Base-by-base conservation (phyloP, 1,140 invertebrate species). In the Pogonognathellus flavescens region DNA sequence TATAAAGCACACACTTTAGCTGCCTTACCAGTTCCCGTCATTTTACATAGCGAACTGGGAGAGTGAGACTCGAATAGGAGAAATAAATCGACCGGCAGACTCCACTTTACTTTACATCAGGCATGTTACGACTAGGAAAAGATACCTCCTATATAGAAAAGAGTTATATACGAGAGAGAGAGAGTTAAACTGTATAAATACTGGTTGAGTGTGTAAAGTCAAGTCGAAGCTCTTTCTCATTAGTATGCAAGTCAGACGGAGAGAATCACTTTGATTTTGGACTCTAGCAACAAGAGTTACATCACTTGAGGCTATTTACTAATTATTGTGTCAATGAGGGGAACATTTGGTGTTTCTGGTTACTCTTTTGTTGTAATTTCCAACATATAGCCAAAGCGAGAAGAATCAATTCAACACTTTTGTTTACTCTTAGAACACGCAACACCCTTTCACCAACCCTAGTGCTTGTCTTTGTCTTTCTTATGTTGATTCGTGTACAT, bases 251-350 rank as follows among this genome's bases (percentile, higher is more conserved):
- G 59, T 85, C 86, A 86, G 70, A 82, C 80, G 16, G 59, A 70
- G 41, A 59, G 84, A 87, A 86, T 87, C 87, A 84, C 85, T 87
- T 87, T 87, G 84, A 87, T 87, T 85, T 84, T 59, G 41, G 59
- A 25, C 49, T 70, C 83, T 41, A n/a, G 59, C 60, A 84, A 84
- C 82, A 57, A 82, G 70, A 72, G 62, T 72, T 82, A 86, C 80
- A 62, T 84, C 66, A 85, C 86, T 85, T 59, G 57, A 83, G 84
- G 83, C 84, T 20, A 82, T 86, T 86, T 60, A 86, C 87, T 87
- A 87, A 87, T 87, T 87, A 87, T 87, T 86, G 85, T 86, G 87
- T 87, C 87, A 87, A 86, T 87, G 87, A 86, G 59, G 82, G 70
- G 81, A 86, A 70, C 72, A 62, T 55, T 80, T 53, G 50, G 57